Conservation (phyloP, 2,888 invertebrate species). For the Campoplex nolae region DNA sequence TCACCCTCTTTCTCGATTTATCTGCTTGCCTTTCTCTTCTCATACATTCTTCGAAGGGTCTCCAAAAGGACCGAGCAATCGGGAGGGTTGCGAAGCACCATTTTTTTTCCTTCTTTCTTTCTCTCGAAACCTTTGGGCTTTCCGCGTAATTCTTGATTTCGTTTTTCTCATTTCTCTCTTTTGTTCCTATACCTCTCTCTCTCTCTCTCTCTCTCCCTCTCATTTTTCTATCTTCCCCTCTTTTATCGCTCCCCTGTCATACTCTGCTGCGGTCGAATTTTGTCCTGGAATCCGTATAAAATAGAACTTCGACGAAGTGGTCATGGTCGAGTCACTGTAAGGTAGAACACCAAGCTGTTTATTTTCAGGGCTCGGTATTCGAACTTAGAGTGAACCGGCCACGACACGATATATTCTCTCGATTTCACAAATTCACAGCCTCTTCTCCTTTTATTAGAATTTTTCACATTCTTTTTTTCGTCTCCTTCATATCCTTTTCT, state of each 20-base stretch:
- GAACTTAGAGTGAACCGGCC: conserved; percentile 95
- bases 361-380: conserved; percentile 93
- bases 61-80: conserved; percentile 47
- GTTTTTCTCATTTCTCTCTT: background rate
- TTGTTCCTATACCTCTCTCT: background rate
- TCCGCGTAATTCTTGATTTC: conserved; percentile 17
- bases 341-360: conserved; percentile 97
- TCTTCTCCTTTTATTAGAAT: conserved; percentile 5
- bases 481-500: background rate
- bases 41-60: conserved; percentile 42
- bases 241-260: background rate
- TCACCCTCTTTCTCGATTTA: conserved; percentile 8
- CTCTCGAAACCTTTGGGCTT: conserved; percentile 9
- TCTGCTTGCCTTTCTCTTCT: conserved; percentile 20
- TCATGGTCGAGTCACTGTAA: conserved; percentile 94
- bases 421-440: conserved; percentile 22
- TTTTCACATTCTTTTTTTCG: background rate
- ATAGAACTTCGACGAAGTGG: conserved; percentile 46
- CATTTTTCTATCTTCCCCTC: background rate
- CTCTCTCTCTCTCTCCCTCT: background rate
- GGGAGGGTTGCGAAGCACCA: conserved; percentile 36
- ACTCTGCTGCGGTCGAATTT: conserved; percentile 1
- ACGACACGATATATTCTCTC: conserved; percentile 74
- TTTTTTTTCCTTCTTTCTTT: background rate
- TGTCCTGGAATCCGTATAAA: conserved; percentile 12